Percentiles rank a stretch among this genome's conserved stretches.
Evolutionary conservation across 2,888 invertebrate species (phyloP).

Genomic region (Morpho helenor): DNA sequence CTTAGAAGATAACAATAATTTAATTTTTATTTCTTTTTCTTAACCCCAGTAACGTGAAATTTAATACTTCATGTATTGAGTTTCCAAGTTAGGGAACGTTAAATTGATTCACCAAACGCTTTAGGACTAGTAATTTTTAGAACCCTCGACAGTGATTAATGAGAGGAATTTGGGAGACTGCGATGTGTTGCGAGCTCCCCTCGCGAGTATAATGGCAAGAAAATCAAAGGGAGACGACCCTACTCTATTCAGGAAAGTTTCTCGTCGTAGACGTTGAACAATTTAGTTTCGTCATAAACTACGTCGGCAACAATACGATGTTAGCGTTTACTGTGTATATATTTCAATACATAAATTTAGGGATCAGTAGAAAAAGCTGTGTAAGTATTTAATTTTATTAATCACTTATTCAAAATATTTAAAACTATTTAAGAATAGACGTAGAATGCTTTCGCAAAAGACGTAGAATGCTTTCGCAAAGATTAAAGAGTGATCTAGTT

Average conservation of each 20-base stretch:
- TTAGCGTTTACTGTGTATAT: background rate
- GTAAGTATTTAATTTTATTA: no score
- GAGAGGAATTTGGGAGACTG: constrained; percentile 65
- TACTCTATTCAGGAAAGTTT: constrained; percentile 10
- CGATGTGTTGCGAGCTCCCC: constrained; percentile 49
- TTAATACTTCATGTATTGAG: constrained; percentile 23
- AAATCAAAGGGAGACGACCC: constrained; percentile 53
- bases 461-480: no score
- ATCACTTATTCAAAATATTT: no score
- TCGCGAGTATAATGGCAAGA: constrained; percentile 42
- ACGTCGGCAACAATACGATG: constrained; percentile 41
- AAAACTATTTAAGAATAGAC: no score
- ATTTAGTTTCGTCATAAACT: constrained; percentile 59
- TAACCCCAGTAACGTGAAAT: no score
- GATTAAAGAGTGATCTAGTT: no score
- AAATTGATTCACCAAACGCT: constrained; percentile 74
- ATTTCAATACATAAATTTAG: background rate
- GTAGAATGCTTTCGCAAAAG: no score
- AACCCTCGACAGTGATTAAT: constrained; percentile 76
- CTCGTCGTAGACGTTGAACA: constrained; percentile 35
- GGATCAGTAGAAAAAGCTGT: no score
- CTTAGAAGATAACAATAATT: no score
- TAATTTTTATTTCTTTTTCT: no score
- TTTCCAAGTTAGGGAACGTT: constrained; percentile 60
- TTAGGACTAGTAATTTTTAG: constrained; percentile 60